These are phyloP conservation scores for Cryptotermes secundus DNA, from an alignment of 1,140 invertebrate species.

Conservation along the genomic window DNA sequence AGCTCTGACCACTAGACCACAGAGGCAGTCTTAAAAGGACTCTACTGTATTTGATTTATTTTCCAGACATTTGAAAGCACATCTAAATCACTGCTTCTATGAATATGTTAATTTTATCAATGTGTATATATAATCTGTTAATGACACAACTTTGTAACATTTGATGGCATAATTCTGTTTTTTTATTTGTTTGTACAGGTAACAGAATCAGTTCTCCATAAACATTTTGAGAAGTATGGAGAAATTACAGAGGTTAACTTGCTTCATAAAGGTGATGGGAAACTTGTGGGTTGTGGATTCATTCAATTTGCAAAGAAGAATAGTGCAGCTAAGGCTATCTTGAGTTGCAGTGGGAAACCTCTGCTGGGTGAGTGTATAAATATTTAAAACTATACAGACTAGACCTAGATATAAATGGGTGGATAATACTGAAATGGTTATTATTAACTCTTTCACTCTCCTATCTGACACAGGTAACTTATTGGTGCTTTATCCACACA, in stretches of 20 bases:
- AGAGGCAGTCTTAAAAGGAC: too few relatives aligned
- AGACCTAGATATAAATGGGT: too few relatives aligned
- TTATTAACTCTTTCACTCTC: too few relatives aligned
- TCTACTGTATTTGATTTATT: background rate
- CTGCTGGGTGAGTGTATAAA: constrained; percentile 59
- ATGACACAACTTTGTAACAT: background rate
- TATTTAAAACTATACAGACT: too few relatives aligned
- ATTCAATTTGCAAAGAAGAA: constrained; percentile 74
- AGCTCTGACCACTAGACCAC: too few relatives aligned
- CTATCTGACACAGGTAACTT: too few relatives aligned
- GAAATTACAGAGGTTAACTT: constrained; percentile 74
- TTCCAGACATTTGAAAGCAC: background rate
- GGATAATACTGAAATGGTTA: too few relatives aligned
- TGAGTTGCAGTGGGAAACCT: constrained; percentile 70
- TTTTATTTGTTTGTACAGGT: constrained; percentile 39
- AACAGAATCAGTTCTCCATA: constrained; percentile 67
- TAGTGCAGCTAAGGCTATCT: constrained; percentile 75
- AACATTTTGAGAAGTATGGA: constrained; percentile 77
- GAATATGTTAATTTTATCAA: constrained; percentile 23
- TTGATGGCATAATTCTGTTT: background rate
- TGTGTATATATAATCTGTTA: background rate
- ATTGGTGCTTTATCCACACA: too few relatives aligned
- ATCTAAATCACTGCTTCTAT: background rate
- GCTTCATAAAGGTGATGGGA: constrained; percentile 75
- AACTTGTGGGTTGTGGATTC: constrained; percentile 81